Evolutionary conservation across 2,113 vertebrate genomes (phyloP).

Genomic region (Herpetotheres cachinnans): DNA sequence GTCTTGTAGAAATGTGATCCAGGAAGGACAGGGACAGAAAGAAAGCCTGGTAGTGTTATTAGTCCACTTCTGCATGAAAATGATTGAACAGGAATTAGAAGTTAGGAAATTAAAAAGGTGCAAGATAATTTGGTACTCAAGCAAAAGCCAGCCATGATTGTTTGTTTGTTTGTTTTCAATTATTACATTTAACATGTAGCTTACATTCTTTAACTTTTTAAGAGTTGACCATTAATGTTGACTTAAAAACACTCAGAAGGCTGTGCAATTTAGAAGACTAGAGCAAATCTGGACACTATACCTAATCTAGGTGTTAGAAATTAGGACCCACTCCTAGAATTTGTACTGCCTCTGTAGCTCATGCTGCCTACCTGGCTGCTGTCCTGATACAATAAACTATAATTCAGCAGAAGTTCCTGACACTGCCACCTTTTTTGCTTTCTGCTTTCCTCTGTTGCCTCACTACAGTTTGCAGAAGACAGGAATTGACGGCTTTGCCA

Average conservation of each 20-base stretch:
- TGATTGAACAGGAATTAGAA: background rate
- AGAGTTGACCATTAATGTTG: background rate
- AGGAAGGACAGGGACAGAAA: background rate
- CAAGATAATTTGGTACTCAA: background rate
- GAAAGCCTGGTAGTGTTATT: background rate
- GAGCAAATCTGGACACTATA: background rate
- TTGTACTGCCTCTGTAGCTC: background rate
- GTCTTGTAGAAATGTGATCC: background rate
- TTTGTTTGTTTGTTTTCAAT: background rate
- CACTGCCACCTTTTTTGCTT: background rate
- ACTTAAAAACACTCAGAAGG: background rate
- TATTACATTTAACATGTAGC: background rate
- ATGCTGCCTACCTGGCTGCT: background rate
- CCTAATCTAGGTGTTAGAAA: background rate
- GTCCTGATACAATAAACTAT: background rate
- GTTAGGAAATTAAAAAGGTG: background rate
- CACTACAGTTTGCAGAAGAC: background rate
- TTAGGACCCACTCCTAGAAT: background rate
- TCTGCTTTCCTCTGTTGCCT: background rate
- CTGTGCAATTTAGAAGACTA: background rate
- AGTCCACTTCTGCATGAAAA: background rate
- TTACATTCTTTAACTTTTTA: background rate
- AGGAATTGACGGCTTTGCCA: background rate
- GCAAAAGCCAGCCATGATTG: background rate
- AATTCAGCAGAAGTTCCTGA: background rate